These are phyloP conservation scores for Limnephilus rhombicus DNA, from an alignment of 2,888 invertebrate species.

Conservation along the genomic window DNA sequence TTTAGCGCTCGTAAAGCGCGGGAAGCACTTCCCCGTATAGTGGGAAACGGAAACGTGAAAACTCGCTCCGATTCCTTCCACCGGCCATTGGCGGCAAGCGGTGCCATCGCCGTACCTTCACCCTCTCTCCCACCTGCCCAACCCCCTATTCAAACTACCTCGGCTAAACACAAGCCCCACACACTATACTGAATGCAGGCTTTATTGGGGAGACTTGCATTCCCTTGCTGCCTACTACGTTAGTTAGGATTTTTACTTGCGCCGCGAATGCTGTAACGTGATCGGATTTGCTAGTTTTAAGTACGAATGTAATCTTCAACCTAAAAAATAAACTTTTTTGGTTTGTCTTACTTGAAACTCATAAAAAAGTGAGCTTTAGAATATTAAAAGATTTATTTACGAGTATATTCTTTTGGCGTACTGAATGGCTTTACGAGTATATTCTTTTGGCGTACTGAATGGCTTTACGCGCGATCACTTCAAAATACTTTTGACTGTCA, in stretches of 20 bases:
- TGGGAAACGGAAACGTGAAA: constrained; percentile 8
- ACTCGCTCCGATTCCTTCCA: neutral
- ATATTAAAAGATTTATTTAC: no score
- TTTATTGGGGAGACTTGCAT: neutral
- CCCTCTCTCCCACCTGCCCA: neutral
- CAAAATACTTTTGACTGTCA: no score
- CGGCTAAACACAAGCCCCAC: neutral
- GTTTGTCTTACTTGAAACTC: no score
- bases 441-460: no score
- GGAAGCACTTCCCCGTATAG: constrained; percentile 5
- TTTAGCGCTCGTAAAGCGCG: constrained; percentile 23
- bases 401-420: no score
- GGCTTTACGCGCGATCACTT: no score
- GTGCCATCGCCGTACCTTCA: neutral
- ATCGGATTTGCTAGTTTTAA: neutral
- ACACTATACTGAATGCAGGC: neutral
- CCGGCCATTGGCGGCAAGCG: constrained; percentile 38
- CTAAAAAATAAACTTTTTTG: no score
- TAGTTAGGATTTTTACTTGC: no score
- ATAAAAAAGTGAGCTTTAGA: no score
- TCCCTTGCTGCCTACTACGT: neutral
- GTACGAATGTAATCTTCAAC: neutral
- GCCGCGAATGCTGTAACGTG: neutral
- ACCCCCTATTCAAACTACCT: neutral
- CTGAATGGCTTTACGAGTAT: no score